phyloP scores from a whole-genome alignment of 2,888 invertebrate species.

The Tipula lateralis region DNA sequence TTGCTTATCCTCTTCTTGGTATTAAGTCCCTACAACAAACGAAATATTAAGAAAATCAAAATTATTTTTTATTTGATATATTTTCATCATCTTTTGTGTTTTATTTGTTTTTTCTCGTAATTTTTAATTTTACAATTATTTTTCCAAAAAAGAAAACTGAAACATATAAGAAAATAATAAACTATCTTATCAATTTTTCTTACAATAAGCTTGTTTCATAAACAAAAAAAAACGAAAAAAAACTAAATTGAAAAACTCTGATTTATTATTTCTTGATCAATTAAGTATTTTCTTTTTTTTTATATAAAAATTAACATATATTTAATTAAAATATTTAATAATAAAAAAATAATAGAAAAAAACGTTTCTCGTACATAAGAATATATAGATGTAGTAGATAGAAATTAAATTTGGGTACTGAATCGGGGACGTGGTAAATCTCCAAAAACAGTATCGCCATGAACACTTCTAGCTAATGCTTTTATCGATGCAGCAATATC shows the following conservation, averaged over 20 bases:
- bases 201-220: neutral
- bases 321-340: constrained; percentile 20
- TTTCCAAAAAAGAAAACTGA: neutral
- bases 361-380: neutral
- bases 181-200: neutral
- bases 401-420: constrained; percentile 73
- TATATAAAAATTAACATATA: constrained; percentile 13
- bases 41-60: neutral
- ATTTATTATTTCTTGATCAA: neutral
- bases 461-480: constrained; percentile 85
- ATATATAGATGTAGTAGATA: constrained; percentile 12
- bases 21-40: no score
- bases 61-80: neutral
- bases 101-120: neutral
- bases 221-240: neutral
- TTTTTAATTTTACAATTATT: neutral
- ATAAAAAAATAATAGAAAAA: constrained; percentile 26
- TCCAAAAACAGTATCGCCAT: constrained; percentile 80
- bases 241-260: neutral
- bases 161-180: neutral
- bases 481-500: constrained; percentile 89
- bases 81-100: neutral
- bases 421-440: constrained; percentile 82
- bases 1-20: no score
- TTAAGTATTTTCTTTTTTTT: constrained; percentile 7